Percentiles rank a stretch among this genome's conserved stretches.
Evolutionary conservation across 2,113 vertebrate genomes (phyloP).

Genomic region (Silurus glanis): DNA sequence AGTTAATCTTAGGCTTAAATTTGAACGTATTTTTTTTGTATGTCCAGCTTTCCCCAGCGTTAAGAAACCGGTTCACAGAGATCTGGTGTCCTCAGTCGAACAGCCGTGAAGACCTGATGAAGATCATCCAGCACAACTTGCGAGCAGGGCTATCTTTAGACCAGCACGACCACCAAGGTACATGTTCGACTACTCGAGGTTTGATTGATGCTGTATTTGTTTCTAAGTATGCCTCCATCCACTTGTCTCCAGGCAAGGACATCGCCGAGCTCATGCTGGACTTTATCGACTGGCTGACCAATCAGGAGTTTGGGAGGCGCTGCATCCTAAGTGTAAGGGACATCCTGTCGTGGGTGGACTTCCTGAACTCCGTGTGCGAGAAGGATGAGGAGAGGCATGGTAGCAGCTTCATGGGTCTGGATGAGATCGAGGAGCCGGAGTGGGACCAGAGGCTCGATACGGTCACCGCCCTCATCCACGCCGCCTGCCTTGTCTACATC

Average conservation of each 20-base stretch:
- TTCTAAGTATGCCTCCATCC: no score
- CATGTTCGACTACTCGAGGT: background rate
- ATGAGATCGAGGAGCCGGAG: conserved; percentile 60
- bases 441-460: conserved; percentile 71
- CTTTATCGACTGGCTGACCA: conserved; percentile 90
- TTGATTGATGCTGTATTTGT: background rate
- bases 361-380: conserved; percentile 83
- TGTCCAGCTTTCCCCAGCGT: conserved; percentile 88
- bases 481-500: conserved; percentile 89
- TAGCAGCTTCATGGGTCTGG: conserved; percentile 67
- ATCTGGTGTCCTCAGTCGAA: conserved; percentile 95
- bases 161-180: conserved; percentile 70
- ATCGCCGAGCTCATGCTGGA: conserved; percentile 90
- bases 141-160: conserved; percentile 77
- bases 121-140: conserved; percentile 90
- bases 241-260: conserved; percentile 72
- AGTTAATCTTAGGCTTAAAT: background rate
- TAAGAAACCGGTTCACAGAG: conserved; percentile 96
- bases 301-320: conserved; percentile 87
- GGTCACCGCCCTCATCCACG: conserved; percentile 85
- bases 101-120: conserved; percentile 81
- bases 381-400: conserved; percentile 62
- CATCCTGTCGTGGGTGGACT: conserved; percentile 90
- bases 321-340: conserved; percentile 91
- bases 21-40: conserved; percentile 2